Percentiles rank a stretch among this genome's conserved stretches.
Evolutionary conservation across 2,797 vertebrate genomes (phyloP).

Genomic region (Karalla daura): DNA sequence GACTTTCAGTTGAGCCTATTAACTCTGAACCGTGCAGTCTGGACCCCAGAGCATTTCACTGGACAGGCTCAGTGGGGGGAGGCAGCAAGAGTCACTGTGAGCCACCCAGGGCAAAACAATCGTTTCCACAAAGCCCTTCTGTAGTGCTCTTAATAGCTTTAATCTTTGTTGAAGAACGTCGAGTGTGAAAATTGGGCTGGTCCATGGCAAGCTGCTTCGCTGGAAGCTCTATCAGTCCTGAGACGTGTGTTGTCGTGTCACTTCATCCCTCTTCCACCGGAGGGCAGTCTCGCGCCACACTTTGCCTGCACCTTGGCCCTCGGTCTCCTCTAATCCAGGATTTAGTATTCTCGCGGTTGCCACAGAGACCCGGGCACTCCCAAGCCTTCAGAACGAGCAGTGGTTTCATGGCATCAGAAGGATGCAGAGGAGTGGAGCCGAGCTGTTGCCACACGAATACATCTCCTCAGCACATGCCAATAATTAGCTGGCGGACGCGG

Average conservation of each 20-base stretch:
- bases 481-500: constrained; percentile 52
- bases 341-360: constrained; percentile 34
- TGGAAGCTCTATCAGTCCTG: constrained; percentile 27
- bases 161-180: constrained; percentile 28
- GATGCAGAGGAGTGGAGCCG: constrained; percentile 23
- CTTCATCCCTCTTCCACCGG: constrained; percentile 48
- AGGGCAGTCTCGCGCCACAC: constrained; percentile 69
- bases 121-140: constrained; percentile 15
- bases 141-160: constrained; percentile 34
- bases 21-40: background rate
- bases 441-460: constrained; percentile 52
- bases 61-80: background rate
- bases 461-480: constrained; percentile 45
- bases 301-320: background rate
- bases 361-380: constrained; percentile 52
- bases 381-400: constrained; percentile 38
- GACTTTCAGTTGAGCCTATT: no score
- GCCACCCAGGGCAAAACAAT: background rate
- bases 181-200: constrained; percentile 22
- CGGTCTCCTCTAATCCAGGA: constrained; percentile 2
- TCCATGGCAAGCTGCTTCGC: constrained; percentile 25
- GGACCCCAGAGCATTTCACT: background rate
- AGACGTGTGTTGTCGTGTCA: background rate
- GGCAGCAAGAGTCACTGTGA: background rate
- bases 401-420: constrained; percentile 36